Evolutionary conservation across 2,797 vertebrate genomes (phyloP).

Genomic region (Astyanax mexicanus): DNA sequence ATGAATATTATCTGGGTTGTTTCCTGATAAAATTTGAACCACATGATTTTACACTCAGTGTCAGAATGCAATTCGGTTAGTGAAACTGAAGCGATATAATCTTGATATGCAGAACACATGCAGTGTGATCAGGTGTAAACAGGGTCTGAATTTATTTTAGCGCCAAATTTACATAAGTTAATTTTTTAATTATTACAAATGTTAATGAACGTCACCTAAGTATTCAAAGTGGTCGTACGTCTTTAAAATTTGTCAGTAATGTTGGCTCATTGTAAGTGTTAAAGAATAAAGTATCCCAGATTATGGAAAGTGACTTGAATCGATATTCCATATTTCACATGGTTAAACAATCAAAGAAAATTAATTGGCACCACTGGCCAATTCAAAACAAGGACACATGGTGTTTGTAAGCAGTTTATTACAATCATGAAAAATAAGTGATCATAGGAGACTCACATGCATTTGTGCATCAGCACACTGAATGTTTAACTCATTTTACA

Average conservation of each 20-base stretch:
- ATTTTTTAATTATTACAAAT: not conserved
- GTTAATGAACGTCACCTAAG: not conserved
- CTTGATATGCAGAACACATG: too few relatives aligned
- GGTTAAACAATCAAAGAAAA: too few relatives aligned
- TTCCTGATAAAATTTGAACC: too few relatives aligned
- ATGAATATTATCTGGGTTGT: too few relatives aligned
- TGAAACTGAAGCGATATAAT: too few relatives aligned
- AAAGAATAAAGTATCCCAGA: not conserved
- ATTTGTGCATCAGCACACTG: not conserved
- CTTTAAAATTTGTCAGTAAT: not conserved
- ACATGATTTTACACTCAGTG: too few relatives aligned
- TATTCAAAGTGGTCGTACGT: not conserved
- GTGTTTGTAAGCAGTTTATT: constrained; percentile 17
- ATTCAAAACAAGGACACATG: not conserved
- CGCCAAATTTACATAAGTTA: too few relatives aligned
- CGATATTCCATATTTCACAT: not conserved
- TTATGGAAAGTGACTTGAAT: not conserved
- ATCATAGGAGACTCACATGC: not conserved
- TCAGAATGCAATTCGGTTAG: too few relatives aligned
- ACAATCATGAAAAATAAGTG: constrained; percentile 11
- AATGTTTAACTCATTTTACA: not conserved
- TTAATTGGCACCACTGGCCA: not conserved
- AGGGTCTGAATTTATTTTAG: too few relatives aligned
- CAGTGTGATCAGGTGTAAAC: too few relatives aligned
- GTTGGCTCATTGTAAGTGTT: not conserved